A percentile compares a stretch with the other conserved stretches of the same genome.
Conservation (phyloP, 2,797 vertebrate species). For the Ctenopoma kingsleyae region DNA sequence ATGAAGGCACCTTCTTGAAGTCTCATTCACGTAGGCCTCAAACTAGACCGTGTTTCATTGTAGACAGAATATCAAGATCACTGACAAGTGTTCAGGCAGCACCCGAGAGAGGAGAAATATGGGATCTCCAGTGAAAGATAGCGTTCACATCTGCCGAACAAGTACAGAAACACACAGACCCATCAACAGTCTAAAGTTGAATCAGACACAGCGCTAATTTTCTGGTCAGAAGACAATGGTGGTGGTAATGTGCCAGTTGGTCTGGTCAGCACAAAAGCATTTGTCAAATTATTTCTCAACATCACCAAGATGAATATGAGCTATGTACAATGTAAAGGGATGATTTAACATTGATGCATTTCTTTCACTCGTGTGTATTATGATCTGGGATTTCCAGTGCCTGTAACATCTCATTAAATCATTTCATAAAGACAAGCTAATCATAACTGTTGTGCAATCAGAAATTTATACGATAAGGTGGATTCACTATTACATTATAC, state of each 20-base stretch:
- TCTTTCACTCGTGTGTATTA: slow-evolving; percentile 20
- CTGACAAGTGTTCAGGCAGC: slow-evolving; percentile 1
- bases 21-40: slow-evolving; percentile 16
- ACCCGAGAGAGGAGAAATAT: slow-evolving; percentile 3
- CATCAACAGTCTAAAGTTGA: neutral
- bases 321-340: neutral
- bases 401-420: slow-evolving; percentile 21
- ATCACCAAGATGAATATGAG: neutral
- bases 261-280: neutral
- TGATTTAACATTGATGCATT: slow-evolving; percentile 20
- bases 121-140: neutral
- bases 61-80: slow-evolving; percentile 25
- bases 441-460: slow-evolving; percentile 9
- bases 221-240: neutral
- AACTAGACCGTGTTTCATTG: slow-evolving; percentile 11
- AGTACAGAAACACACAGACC: neutral
- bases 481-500: neutral
- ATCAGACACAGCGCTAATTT: neutral
- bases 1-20: slow-evolving; percentile 30
- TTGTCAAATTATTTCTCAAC: neutral
- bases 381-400: slow-evolving; percentile 19
- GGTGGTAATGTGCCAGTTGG: neutral
- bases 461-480: slow-evolving; percentile 18
- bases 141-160: neutral
- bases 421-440: slow-evolving; percentile 22